Percentiles rank a stretch among this genome's conserved stretches.
phyloP scores from a whole-genome alignment of 35 echinoderm and acorn worm genomes.

The Amphiura filiformis region DNA sequence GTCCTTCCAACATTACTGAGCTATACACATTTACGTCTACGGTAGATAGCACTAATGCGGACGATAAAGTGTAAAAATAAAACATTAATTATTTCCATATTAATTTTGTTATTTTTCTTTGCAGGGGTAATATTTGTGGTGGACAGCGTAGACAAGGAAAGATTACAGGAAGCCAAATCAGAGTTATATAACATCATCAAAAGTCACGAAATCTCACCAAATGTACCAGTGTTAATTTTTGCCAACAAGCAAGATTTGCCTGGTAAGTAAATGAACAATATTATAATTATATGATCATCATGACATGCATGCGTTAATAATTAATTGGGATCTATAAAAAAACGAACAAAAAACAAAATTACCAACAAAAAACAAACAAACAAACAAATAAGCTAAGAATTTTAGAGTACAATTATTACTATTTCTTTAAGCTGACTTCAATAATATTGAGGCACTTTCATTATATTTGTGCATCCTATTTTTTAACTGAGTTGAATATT shows the following conservation, averaged over 20 bases:
- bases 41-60: background rate
- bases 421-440: too few relatives aligned
- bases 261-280: too few relatives aligned
- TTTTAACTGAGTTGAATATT: too few relatives aligned
- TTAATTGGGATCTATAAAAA: too few relatives aligned
- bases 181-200: constrained; percentile 64
- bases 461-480: too few relatives aligned
- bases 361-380: too few relatives aligned
- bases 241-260: constrained; percentile 94
- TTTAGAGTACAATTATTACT: too few relatives aligned
- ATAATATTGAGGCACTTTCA: too few relatives aligned
- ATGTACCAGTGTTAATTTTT: constrained; percentile 69
- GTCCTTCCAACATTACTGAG: background rate
- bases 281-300: too few relatives aligned
- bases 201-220: constrained; percentile 41
- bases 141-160: constrained; percentile 61
- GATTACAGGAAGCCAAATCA: constrained; percentile 60
- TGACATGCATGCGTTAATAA: too few relatives aligned
- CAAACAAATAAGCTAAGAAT: too few relatives aligned
- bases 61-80: background rate
- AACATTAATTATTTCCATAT: background rate
- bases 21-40: background rate
- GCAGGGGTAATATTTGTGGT: constrained; percentile 83
- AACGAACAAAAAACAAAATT: too few relatives aligned
- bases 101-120: background rate